Base-by-base conservation (phyloP, 2,113 vertebrate species). In the Phasianus colchicus region DNA sequence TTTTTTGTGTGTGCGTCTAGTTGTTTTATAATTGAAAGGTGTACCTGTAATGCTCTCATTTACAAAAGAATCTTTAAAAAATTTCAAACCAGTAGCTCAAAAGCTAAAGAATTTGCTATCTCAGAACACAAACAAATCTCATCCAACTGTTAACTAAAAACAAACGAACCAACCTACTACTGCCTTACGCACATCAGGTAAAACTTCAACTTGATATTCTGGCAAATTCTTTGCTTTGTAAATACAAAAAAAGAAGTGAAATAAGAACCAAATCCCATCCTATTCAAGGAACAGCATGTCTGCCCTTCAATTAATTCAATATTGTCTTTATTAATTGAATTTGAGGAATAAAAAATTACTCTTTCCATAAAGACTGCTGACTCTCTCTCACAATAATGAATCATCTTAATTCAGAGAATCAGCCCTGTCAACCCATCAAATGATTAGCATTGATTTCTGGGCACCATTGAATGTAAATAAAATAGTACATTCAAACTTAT, bases 391-490 rank as follows among this genome's bases (percentile, higher is more conserved):
- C 24, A 48, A 21, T 50, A 82, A 61, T 57, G 47, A 57, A 29
- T 19, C 6, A 4, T 1, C 17, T 18, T 47, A 80, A 58, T 64
- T 78, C 34, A 30, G 19, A 71, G 92, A 75, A 86, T 17, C 30
- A 83, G 50, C 6, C 17, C 22, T 93, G 58, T 84, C 52, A 90
- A 47, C 13, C 48, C 36, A 80, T 60, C 45, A 88, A 55, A 8
- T 77, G 78, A 92, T 83, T 83, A 92, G n/a, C 66, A 93, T 71
- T 43, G 80, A 93, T 93, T 88, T 54, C 25, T 3, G 8, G 57
- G 61, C 30, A 58, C 5, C 1, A 22, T 18, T 72, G 66, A 94
- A 72, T 30, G 43, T 20, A 78, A 72, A 17, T 16, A 89, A 92
- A 76, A 57, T 57, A 47, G 10, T 48, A 5, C 11, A 52, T 29